A percentile compares a stretch with the other conserved stretches of the same genome.
Conservation (phyloP, 2,888 invertebrate species). For the Chalcis sispes region DNA sequence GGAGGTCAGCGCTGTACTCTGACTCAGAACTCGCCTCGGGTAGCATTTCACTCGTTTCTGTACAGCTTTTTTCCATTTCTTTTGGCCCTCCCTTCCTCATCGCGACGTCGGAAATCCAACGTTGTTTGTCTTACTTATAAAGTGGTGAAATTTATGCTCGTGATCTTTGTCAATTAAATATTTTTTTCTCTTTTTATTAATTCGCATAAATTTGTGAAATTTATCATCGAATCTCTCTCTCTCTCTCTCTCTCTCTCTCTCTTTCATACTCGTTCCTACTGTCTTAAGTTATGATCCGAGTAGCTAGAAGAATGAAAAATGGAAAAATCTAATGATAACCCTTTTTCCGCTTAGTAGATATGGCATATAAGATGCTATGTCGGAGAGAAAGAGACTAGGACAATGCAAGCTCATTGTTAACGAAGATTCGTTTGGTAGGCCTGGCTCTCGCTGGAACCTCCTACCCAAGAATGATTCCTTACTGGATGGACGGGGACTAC, state of each 20-base stretch:
- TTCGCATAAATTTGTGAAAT: slow-evolving; percentile 35
- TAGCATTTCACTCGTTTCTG: slow-evolving; percentile 22
- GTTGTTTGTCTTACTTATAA: slow-evolving; percentile 41
- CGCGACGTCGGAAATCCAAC: slow-evolving; percentile 27
- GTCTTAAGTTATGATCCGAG: no score
- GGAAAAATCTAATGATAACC: slow-evolving; percentile 51
- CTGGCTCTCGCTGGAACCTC: slow-evolving; percentile 70
- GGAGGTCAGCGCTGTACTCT: slow-evolving; percentile 62
- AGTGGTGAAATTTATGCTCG: slow-evolving; percentile 43
- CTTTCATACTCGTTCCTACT: not conserved
- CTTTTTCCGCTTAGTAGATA: slow-evolving; percentile 43
- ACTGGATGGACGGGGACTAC: slow-evolving; percentile 59
- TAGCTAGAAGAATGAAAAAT: not conserved
- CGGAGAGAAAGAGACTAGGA: slow-evolving; percentile 13
- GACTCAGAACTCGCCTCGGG: slow-evolving; percentile 55
- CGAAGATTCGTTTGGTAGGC: slow-evolving; percentile 64
- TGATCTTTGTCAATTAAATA: slow-evolving; percentile 35
- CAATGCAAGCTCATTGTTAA: slow-evolving; percentile 35
- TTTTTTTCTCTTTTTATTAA: slow-evolving; percentile 24
- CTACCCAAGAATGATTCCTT: slow-evolving; percentile 72
- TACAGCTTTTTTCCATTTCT: not conserved
- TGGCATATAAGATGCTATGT: not conserved
- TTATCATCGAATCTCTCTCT: slow-evolving; percentile 21
- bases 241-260: not conserved
- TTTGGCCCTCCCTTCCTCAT: not conserved